A percentile compares a stretch with the other conserved stretches of the same genome.
phyloP scores from a whole-genome alignment of 2,888 invertebrate species.

The Polymixis lichenea region DNA sequence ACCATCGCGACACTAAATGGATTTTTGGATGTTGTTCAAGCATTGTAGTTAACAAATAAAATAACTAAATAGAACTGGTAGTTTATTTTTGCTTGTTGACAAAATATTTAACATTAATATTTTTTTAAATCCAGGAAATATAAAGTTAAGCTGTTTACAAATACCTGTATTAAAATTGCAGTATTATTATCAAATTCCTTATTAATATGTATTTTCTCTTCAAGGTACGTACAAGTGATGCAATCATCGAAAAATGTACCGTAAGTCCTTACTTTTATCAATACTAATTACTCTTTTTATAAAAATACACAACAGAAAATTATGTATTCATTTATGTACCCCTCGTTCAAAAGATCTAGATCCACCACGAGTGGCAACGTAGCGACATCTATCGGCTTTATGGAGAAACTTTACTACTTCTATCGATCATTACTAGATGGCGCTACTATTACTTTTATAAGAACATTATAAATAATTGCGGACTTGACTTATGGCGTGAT shows the following conservation, averaged over 20 bases:
- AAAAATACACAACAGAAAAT: slow-evolving; percentile 54
- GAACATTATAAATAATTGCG: slow-evolving; percentile 24
- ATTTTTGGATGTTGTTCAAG: neutral
- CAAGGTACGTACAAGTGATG: slow-evolving; percentile 77
- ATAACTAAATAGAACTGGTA: neutral
- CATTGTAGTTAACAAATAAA: neutral
- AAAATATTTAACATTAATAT: neutral
- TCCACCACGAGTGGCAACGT: slow-evolving; percentile 30
- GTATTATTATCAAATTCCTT: neutral
- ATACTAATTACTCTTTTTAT: slow-evolving; percentile 57
- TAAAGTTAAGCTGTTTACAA: too few relatives aligned
- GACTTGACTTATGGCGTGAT: slow-evolving; percentile 26
- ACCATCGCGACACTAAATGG: neutral
- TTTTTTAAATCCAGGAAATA: too few relatives aligned
- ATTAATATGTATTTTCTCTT: slow-evolving; percentile 65
- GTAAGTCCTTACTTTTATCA: slow-evolving; percentile 68
- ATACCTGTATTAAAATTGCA: neutral
- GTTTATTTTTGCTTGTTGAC: neutral
- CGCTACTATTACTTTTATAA: slow-evolving; percentile 53
- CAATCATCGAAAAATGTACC: slow-evolving; percentile 49
- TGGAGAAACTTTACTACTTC: slow-evolving; percentile 73
- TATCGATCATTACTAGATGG: slow-evolving; percentile 72
- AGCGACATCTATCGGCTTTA: slow-evolving; percentile 78
- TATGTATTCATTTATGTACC: slow-evolving; percentile 72
- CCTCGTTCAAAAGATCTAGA: slow-evolving; percentile 49